Conservation (phyloP, 2,888 invertebrate species). For the Resseliella maxima region DNA sequence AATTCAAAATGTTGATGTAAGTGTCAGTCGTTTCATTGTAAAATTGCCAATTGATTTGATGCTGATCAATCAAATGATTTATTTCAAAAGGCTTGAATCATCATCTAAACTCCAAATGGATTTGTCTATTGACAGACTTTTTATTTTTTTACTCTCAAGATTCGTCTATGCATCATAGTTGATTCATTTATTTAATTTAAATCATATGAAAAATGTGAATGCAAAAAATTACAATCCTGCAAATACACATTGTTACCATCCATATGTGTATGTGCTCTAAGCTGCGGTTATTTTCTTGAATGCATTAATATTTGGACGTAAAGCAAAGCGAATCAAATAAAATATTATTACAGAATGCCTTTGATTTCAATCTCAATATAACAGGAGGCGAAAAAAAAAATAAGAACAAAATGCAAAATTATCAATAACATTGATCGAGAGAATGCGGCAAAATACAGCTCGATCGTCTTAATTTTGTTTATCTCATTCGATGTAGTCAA, state of each 20-base stretch:
- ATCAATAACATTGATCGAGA: not conserved
- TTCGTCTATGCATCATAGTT: not conserved
- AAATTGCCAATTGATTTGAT: slow-evolving; percentile 10
- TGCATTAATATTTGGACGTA: not conserved
- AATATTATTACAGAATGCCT: not conserved
- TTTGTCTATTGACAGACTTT: not conserved
- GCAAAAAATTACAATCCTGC: no score
- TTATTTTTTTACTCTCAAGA: not conserved
- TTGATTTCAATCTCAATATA: not conserved
- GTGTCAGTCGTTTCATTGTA: not conserved
- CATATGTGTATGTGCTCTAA: no score
- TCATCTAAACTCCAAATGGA: not conserved
- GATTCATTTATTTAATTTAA: not conserved
- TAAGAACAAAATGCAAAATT: not conserved
- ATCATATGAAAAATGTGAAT: not conserved
- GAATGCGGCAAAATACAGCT: not conserved
- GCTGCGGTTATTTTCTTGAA: not conserved
- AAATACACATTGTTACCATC: no score
- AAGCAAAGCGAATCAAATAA: not conserved
- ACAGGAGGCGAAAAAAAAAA: not conserved
- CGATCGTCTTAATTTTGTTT: not conserved
- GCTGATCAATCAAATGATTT: slow-evolving; percentile 5
- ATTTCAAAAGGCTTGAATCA: not conserved
- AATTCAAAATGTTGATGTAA: not conserved
- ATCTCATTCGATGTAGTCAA: not conserved